phyloP scores from a whole-genome alignment of 2,113 vertebrate species.

The Phrynocephalus versicolor region DNA sequence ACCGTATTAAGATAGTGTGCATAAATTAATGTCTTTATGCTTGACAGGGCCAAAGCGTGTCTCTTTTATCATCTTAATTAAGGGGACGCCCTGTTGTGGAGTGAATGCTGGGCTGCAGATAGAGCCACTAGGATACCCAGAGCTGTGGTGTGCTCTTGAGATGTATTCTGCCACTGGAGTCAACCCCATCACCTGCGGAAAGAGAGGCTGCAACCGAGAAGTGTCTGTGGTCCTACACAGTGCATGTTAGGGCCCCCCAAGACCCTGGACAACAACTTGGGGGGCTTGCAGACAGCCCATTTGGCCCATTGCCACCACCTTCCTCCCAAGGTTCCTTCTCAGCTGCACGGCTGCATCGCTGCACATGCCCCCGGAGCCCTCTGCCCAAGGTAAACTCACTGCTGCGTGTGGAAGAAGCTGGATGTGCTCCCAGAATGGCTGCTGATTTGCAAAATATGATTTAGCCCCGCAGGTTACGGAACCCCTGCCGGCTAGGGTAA shows the following conservation, averaged over 20 bases:
- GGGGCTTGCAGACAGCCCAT: not conserved
- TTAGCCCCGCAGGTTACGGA: not conserved
- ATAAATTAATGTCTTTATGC: conserved; percentile 53
- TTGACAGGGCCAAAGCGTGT: conserved; percentile 45
- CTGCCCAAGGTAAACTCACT: too few species aligned
- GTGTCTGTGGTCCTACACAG: not conserved
- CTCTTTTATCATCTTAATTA: conserved; percentile 55
- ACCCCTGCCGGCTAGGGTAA: not conserved
- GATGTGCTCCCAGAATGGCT: not conserved
- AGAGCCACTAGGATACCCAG: conserved; percentile 19
- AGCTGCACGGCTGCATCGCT: too few species aligned
- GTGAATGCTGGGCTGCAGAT: conserved; percentile 15
- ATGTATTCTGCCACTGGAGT: not conserved
- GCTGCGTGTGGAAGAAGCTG: not conserved
- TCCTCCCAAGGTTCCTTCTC: too few species aligned
- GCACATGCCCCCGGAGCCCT: too few species aligned
- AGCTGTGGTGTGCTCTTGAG: not conserved
- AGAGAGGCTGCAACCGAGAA: too few species aligned
- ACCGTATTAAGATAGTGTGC: conserved; percentile 53
- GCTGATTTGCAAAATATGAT: not conserved
- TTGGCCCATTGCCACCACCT: not conserved
- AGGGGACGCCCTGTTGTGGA: conserved; percentile 42
- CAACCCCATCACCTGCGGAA: too few species aligned
- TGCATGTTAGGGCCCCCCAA: too few species aligned
- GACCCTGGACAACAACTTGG: not conserved